Evolutionary conservation across 2,888 invertebrate species (phyloP).

Genomic region (Drosophila bunnanda): DNA sequence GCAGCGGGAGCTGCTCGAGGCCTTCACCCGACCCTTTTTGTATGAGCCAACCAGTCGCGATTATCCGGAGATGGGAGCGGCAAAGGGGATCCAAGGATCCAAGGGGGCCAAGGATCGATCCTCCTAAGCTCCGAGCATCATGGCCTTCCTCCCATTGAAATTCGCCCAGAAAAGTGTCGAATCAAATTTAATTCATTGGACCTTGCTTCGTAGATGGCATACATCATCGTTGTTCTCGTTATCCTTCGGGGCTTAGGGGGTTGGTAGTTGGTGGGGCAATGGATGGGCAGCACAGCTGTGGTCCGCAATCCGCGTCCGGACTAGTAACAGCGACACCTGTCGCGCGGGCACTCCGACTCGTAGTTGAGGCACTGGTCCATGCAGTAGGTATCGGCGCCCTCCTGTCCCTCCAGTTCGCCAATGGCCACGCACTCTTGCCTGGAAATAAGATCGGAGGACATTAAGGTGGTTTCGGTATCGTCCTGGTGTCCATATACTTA

Average conservation of each 20-base stretch:
- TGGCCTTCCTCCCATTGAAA: conserved; percentile 12
- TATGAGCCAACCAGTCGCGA: conserved; percentile 36
- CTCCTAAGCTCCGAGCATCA: no score
- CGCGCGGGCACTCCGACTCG: conserved; percentile 89
- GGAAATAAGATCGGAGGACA: not conserved
- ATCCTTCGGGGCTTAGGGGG: not conserved
- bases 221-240: conserved; percentile 1
- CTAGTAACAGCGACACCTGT: conserved; percentile 89
- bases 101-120: not conserved
- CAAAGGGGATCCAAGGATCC: not conserved
- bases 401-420: conserved; percentile 89
- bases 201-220: conserved; percentile 10
- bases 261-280: conserved; percentile 54
- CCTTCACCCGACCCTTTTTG: conserved; percentile 65
- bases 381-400: conserved; percentile 93
- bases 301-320: conserved; percentile 8
- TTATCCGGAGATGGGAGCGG: not conserved
- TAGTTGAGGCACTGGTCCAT: conserved; percentile 94
- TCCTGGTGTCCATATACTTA: conserved; percentile 89
- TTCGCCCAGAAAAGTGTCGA: not conserved
- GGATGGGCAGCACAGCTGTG: conserved; percentile 73
- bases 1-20: conserved; percentile 67
- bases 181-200: conserved; percentile 44
- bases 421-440: conserved; percentile 93
- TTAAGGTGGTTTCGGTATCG: no score